Base-by-base conservation (phyloP, 2,113 vertebrate genomes). In the Cnemophilus loriae region DNA sequence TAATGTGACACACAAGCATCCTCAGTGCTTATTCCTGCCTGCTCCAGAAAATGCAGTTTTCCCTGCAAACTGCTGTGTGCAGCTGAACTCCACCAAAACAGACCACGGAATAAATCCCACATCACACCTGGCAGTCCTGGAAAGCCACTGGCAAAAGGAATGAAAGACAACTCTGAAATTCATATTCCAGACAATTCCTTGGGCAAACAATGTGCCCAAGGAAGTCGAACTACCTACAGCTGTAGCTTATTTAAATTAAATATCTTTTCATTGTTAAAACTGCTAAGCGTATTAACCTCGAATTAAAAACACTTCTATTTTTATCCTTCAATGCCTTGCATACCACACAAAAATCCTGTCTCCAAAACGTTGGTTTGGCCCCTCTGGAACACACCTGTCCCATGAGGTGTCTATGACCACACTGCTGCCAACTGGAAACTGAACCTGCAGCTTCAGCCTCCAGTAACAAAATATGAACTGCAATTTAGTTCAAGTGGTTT, bases 331-430 rank as follows among this genome's bases (percentile, higher is more conserved):
- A 1, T 13, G 8, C 19, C 32, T 84, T 73, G 23, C 68, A 49
- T 0, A 11, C 26, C 39, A 49, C 30, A 35, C 20, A 42, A 35
- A 81, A 77, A 56, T 47, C 44, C 41, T 32, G 35, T 2, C 39
- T 47, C 26, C 37, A 28, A 17, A 42, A n/a, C 1, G 23, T 4
- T 37, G 22, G 4, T n/a, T 49, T 74, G 56, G 32, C 22, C 42
- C 32, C 41, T 77, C 49, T 69, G 2, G 6, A 67, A 46, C 1
- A 19, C 6, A 6, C 19, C 17, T 39, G 32, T 14, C 59, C 59
- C 52, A 21, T 0, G 2, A 84, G 33, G 27, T 59, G 6, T 37
- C n/a, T n/a, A n/a, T 24, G 44, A 35, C 23, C 3, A 0, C 23
- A 41, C 3, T 41, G 24, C 1, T 65, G 37, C 9, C 11, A 37